Percentiles rank a stretch among this genome's conserved stretches.
These are phyloP conservation scores for Magallana gigas DNA, from an alignment of 1,140 invertebrate genomes.

Conservation along the genomic window DNA sequence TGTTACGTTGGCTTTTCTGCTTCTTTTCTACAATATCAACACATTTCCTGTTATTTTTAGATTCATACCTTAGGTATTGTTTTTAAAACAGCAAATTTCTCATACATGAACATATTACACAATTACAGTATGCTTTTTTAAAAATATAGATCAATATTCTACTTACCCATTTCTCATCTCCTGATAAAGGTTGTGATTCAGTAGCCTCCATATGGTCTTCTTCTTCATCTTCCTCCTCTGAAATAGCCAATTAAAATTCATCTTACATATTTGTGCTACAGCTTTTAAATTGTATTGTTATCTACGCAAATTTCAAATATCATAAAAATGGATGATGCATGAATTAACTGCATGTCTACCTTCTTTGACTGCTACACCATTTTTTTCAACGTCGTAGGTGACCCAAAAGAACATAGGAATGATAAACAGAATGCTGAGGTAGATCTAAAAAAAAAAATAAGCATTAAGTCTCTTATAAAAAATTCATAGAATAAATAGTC, in stretches of 20 bases:
- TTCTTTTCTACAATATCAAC: not conserved
- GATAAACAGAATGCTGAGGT: slow-evolving; percentile 76
- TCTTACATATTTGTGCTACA: not conserved
- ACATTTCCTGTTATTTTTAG: not conserved
- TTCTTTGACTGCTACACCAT: not conserved
- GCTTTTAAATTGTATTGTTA: not conserved
- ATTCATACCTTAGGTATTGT: too few species aligned
- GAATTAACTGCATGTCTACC: not conserved
- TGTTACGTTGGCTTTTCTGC: not conserved
- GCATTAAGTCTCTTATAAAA: too few species aligned
- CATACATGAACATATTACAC: too few species aligned
- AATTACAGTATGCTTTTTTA: too few species aligned
- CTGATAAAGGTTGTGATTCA: not conserved
- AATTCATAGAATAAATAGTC: too few species aligned
- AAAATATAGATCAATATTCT: too few species aligned
- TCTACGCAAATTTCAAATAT: not conserved
- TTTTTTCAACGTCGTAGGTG: slow-evolving; percentile 62
- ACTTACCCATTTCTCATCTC: slow-evolving; percentile 3
- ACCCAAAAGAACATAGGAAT: slow-evolving; percentile 80
- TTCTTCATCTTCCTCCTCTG: slow-evolving; percentile 20
- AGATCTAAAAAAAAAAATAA: slow-evolving; percentile 67
- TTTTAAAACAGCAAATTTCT: too few species aligned
- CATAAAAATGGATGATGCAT: not conserved
- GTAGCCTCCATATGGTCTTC: not conserved
- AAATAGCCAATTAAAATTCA: not conserved